Evolutionary conservation across 2,888 invertebrate species (phyloP).

Genomic region (Melinaea marsaeus): DNA sequence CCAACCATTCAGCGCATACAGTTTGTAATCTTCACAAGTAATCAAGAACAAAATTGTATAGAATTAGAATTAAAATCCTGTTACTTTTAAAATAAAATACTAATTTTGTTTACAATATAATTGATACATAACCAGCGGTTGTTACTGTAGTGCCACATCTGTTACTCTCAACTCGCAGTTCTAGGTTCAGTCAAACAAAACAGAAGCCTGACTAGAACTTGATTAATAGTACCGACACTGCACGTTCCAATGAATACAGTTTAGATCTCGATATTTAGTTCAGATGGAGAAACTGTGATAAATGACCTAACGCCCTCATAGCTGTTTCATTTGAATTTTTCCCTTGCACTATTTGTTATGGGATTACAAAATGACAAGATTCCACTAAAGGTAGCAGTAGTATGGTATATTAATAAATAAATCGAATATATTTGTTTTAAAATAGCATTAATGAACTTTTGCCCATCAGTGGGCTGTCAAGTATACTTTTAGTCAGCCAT

Average conservation of each 20-base stretch:
- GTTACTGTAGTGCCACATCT: constrained; percentile 2
- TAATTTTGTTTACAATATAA: too few relatives aligned
- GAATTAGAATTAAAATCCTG: too few relatives aligned
- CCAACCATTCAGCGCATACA: too few relatives aligned
- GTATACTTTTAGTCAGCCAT: constrained; percentile 6
- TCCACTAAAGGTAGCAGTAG: too few relatives aligned
- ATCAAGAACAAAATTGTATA: too few relatives aligned
- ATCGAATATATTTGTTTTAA: too few relatives aligned
- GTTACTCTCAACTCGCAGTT: constrained; percentile 8
- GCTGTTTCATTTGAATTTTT: constrained; percentile 21
- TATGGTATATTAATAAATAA: too few relatives aligned
- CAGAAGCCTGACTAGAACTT: constrained; percentile 56
- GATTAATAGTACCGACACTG: constrained; percentile 66
- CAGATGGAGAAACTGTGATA: constrained; percentile 34
- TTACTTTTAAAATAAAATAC: too few relatives aligned
- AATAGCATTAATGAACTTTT: neutral
- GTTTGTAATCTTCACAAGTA: too few relatives aligned
- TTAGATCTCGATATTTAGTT: constrained; percentile 51
- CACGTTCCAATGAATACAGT: constrained; percentile 64
- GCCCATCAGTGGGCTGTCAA: neutral
- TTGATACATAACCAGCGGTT: neutral
- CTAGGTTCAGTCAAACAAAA: constrained; percentile 57
- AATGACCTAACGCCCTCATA: constrained; percentile 29
- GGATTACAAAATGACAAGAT: too few relatives aligned
- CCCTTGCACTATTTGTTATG: neutral